Percentiles rank a stretch among this genome's conserved stretches.
phyloP scores from a whole-genome alignment of 2,888 invertebrate species.

The Tinea trinotella region DNA sequence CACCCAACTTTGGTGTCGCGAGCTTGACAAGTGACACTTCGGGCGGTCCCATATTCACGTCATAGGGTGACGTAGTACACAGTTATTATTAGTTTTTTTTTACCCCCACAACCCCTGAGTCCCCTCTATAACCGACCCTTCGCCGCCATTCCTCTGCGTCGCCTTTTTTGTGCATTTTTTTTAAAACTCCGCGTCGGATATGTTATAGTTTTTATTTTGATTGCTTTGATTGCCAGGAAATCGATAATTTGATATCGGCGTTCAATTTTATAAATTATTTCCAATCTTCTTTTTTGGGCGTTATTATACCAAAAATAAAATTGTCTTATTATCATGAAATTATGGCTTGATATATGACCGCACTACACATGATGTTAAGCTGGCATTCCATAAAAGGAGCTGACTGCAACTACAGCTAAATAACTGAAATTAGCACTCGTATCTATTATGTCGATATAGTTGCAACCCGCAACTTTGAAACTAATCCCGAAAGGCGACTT shows the following conservation, averaged over 20 bases:
- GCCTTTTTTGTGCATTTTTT: conserved; percentile 50
- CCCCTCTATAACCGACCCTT: conserved; percentile 36
- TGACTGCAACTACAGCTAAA: no score
- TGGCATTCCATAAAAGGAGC: no score
- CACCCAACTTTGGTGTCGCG: not conserved
- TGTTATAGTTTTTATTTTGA: conserved; percentile 28
- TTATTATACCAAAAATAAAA: not conserved
- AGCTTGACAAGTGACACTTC: conserved; percentile 39
- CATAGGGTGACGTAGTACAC: conserved; percentile 58
- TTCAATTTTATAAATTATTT: conserved; percentile 7
- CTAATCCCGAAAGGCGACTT: no score
- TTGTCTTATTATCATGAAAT: not conserved
- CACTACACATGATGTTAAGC: no score
- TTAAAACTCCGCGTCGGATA: conserved; percentile 24
- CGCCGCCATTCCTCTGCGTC: conserved; percentile 57
- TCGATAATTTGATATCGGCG: conserved; percentile 20
- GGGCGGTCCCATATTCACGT: conserved; percentile 25
- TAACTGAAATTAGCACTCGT: no score
- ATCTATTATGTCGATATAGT: no score
- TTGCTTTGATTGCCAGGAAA: conserved; percentile 26
- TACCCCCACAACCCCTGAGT: conserved; percentile 47
- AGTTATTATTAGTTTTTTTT: conserved; percentile 72
- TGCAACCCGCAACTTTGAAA: no score
- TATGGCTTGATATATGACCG: no score
- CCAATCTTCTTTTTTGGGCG: not conserved